phyloP scores from a whole-genome alignment of 2,888 invertebrate species.

The Dascillus cervinus region DNA sequence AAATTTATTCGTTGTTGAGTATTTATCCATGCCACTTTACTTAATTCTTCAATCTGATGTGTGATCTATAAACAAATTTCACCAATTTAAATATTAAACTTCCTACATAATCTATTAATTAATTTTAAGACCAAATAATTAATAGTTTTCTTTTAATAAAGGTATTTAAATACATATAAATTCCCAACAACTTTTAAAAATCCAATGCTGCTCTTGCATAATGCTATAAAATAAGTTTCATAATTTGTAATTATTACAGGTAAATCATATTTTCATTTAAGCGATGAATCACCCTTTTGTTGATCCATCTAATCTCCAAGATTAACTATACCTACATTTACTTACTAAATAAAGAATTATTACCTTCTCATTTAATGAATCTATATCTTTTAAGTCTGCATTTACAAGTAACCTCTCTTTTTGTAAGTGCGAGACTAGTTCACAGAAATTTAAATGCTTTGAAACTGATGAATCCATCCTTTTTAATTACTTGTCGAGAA shows the following conservation, averaged over 20 bases:
- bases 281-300: too few relatives aligned
- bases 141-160: too few relatives aligned
- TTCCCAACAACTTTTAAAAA: too few relatives aligned
- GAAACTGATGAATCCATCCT: too few relatives aligned
- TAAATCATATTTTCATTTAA: too few relatives aligned
- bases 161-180: too few relatives aligned
- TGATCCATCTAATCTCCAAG: too few relatives aligned
- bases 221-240: background rate
- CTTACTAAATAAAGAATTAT: slow-evolving; percentile 37
- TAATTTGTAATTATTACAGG: slow-evolving; percentile 20
- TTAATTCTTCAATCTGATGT: slow-evolving; percentile 50
- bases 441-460: too few relatives aligned
- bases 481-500: too few relatives aligned
- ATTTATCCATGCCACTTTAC: slow-evolving; percentile 79
- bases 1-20: slow-evolving; percentile 79
- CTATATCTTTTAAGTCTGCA: slow-evolving; percentile 76
- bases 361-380: slow-evolving; percentile 67
- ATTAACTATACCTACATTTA: too few relatives aligned
- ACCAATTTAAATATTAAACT: slow-evolving; percentile 2
- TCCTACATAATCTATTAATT: too few relatives aligned
- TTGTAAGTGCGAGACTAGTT: slow-evolving; percentile 62
- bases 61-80: slow-evolving; percentile 40
- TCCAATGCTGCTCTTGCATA: background rate
- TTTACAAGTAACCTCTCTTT: slow-evolving; percentile 82
- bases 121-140: too few relatives aligned